Conservation (phyloP, 2,888 invertebrate species). For the Adelognathus sp. region DNA sequence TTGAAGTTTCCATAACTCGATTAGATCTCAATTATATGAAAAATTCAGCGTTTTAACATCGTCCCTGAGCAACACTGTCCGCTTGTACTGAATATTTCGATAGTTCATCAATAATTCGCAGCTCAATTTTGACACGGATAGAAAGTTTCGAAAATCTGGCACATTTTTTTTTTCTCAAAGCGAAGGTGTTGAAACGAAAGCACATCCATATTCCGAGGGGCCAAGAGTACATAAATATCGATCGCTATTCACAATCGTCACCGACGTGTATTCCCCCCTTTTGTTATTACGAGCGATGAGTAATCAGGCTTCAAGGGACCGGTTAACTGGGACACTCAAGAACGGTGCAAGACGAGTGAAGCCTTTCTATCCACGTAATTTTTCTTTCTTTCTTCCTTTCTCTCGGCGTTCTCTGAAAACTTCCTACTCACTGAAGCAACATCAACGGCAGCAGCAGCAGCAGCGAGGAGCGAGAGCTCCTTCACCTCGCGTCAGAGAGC, state of each 20-base stretch:
- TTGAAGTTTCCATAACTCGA: too few relatives aligned
- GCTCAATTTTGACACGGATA: too few relatives aligned
- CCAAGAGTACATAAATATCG: background rate
- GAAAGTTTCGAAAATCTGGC: too few relatives aligned
- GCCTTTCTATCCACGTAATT: slow-evolving; percentile 29
- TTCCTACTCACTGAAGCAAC: slow-evolving; percentile 46
- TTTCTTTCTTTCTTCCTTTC: slow-evolving; percentile 52
- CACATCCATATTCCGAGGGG: background rate
- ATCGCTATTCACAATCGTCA: background rate
- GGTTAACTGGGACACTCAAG: slow-evolving; percentile 4
- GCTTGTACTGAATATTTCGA: too few relatives aligned
- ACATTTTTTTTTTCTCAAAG: background rate
- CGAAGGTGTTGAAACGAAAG: too few relatives aligned
- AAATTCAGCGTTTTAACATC: too few relatives aligned
- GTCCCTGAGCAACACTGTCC: too few relatives aligned
- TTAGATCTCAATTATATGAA: too few relatives aligned
- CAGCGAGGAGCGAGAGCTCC: slow-evolving; percentile 33
- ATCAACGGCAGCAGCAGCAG: slow-evolving; percentile 4
- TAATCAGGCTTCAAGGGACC: slow-evolving; percentile 10
- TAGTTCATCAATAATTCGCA: too few relatives aligned
- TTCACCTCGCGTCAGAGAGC: slow-evolving; percentile 55
- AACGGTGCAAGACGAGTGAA: slow-evolving; percentile 14
- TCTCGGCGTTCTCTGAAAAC: slow-evolving; percentile 49
- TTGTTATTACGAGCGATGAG: background rate
- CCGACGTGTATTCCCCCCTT: too few relatives aligned